Conservation (phyloP, 2,888 invertebrate genomes). For the Labia minor region DNA sequence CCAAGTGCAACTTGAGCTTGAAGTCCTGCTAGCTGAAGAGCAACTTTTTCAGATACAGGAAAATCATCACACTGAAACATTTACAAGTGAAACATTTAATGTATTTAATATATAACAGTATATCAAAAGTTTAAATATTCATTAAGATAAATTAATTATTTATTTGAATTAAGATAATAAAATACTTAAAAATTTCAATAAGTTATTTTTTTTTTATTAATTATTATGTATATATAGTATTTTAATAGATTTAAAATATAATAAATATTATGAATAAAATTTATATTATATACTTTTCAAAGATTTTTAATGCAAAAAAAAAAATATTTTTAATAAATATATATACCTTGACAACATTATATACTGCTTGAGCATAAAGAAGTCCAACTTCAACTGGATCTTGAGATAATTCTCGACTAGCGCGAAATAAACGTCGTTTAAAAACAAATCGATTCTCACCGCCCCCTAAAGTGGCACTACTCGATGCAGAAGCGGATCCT, state of each 20-base stretch:
- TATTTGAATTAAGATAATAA: too few relatives aligned
- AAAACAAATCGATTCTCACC: conserved; percentile 88
- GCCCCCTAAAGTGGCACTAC: conserved; percentile 59
- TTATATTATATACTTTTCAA: background rate
- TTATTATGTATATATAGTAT: too few relatives aligned
- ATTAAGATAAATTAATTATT: conserved; percentile 16
- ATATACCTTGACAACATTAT: conserved; percentile 81
- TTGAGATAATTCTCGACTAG: conserved; percentile 79
- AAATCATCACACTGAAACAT: conserved; percentile 74
- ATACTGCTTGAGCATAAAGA: conserved; percentile 88
- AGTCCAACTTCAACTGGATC: conserved; percentile 92
- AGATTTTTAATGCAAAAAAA: conserved; percentile 18
- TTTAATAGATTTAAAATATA: too few relatives aligned
- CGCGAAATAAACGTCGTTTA: conserved; percentile 78
- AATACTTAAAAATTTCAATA: too few relatives aligned
- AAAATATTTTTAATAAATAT: conserved; percentile 15
- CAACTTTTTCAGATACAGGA: conserved; percentile 88
- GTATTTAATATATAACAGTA: background rate
- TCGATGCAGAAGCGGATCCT: background rate
- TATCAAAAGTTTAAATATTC: background rate
- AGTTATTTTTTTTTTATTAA: too few relatives aligned
- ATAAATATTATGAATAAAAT: background rate
- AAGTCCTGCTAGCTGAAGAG: conserved; percentile 82
- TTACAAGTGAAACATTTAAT: conserved; percentile 14
- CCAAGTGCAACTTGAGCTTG: conserved; percentile 92